phyloP scores from a whole-genome alignment of 2,888 invertebrate genomes.

The Pimpla rufipes region DNA sequence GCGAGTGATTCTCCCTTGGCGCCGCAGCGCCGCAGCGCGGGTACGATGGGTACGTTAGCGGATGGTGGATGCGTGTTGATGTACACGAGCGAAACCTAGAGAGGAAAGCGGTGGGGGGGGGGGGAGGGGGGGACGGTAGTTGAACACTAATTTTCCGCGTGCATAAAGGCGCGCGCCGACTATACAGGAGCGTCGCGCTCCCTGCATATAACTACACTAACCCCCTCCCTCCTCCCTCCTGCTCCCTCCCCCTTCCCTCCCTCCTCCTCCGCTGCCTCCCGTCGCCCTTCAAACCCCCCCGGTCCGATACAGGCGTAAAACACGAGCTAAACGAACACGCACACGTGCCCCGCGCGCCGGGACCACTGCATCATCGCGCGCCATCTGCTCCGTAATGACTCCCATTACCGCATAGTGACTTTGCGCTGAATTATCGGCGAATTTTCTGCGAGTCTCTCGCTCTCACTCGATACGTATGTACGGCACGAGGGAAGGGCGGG shows the following conservation, averaged over 20 bases:
- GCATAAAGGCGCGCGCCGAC: constrained; percentile 68
- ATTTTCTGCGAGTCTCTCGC: constrained; percentile 77
- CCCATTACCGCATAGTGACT: constrained; percentile 83
- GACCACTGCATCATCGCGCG: constrained; percentile 84
- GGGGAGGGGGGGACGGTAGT: constrained; percentile 14
- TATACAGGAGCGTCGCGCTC: constrained; percentile 48
- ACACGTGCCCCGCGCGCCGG: constrained; percentile 80
- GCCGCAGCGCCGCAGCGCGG: neutral
- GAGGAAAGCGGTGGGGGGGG: neutral
- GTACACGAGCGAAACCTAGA: constrained; percentile 48
- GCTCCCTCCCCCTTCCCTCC: constrained; percentile 1
- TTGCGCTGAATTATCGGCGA: constrained; percentile 83
- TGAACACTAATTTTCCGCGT: constrained; percentile 68
- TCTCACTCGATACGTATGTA: neutral
- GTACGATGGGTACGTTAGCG: constrained; percentile 47
- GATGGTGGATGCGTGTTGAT: constrained; percentile 64
- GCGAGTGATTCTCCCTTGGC: too few relatives aligned
- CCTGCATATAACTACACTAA: constrained; percentile 57
- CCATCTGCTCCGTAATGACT: constrained; percentile 85
- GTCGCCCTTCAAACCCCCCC: constrained; percentile 22
- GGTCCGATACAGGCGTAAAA: constrained; percentile 71
- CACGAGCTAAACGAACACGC: constrained; percentile 77
- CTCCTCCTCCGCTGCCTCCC: constrained; percentile 11
- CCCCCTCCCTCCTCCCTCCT: constrained; percentile 8
- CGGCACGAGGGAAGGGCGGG: neutral